Evolutionary conservation across 2,888 invertebrate species (phyloP).

Genomic region (Abrostola tripartita): DNA sequence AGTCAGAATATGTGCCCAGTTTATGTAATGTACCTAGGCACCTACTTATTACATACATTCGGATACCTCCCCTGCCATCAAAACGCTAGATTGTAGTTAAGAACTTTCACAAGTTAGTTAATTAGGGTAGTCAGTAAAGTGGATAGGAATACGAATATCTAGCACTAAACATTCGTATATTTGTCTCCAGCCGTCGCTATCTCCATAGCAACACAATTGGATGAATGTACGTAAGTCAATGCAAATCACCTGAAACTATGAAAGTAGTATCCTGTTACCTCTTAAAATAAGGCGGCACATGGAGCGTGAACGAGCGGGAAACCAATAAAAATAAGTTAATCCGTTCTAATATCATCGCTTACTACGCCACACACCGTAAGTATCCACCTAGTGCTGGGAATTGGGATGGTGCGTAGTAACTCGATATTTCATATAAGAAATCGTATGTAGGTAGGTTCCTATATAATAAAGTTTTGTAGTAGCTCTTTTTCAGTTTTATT

Average conservation of each 20-base stretch:
- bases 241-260: constrained; percentile 5
- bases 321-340: constrained; percentile 80
- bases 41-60: no score
- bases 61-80: no score
- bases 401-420: constrained; percentile 5
- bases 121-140: no score
- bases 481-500: no score
- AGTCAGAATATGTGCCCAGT: no score
- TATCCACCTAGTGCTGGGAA: neutral
- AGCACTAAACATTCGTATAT: no score
- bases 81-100: no score
- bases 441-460: neutral
- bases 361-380: constrained; percentile 24
- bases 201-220: neutral
- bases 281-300: constrained; percentile 65
- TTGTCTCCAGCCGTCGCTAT: no score
- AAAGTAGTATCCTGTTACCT: constrained; percentile 64
- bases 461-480: no score
- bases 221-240: neutral
- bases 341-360: constrained; percentile 57
- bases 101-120: no score
- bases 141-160: no score
- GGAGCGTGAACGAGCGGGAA: constrained; percentile 76
- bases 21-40: no score
- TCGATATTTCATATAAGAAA: constrained; percentile 1